Base-by-base conservation (phyloP, 2,113 vertebrate genomes). In the Petromus typicus region DNA sequence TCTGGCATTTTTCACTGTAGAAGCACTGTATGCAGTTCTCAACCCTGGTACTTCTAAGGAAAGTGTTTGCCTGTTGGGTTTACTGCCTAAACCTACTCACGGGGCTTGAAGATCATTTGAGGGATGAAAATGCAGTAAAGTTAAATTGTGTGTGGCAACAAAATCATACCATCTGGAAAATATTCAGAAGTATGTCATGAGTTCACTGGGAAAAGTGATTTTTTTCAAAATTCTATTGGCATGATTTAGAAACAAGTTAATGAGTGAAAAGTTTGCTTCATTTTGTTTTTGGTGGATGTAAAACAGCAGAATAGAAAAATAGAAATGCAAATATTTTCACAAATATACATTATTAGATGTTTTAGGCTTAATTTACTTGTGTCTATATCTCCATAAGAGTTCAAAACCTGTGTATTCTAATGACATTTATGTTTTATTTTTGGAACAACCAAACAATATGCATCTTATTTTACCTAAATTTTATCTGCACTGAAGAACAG, bases 101-200 rank as follows among this genome's bases (percentile, higher is more conserved):
- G 91, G 87, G 66, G 96, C n/a, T n/a, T 2, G 32, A 67, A 95
- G 86, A 37, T 86, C 56, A 64, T n/a, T 93, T 93, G 79, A 81
- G 90, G 59, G 61, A 82, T 43, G 84, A 69, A 59, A 86, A 95
- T 82, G 91, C 96, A 34, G 30, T 2, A 0, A 40, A 91, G 45
- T 51, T 25, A 89, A 97, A 64, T 93, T 76, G 97, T 0, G 95
- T 93, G 81, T 1, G 82, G 37, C 88, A 93, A 86, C 22, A 95
- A 94, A 79, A 93, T 96, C 79, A n/a, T 13, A 69, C 64, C 8
- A 48, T 87, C 25, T 48, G 67, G 23, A 80, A 80, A 86, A 91
- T 61, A 14, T 30, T 23, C 7, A 93, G 34, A 37, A 14, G 18
- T 54, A 51, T 69, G 13, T 54, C 37, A 57, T 89, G 14, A 63